Evolutionary conservation across 2,113 vertebrate genomes (phyloP).

Genomic region (Cairina moschata): DNA sequence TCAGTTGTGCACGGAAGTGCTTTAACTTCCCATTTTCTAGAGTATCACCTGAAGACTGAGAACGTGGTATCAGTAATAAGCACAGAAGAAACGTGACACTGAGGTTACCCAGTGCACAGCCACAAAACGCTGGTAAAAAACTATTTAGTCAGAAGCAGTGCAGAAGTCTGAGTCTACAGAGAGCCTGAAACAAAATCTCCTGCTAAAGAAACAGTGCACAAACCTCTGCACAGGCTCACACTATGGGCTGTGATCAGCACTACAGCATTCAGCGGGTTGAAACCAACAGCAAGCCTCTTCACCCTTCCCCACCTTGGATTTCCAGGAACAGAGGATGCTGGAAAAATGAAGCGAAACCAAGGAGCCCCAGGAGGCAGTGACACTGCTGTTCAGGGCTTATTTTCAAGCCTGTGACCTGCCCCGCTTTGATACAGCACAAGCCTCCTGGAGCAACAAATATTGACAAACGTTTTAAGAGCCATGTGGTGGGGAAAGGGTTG

Average conservation of each 20-base stretch:
- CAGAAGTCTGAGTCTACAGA: background rate
- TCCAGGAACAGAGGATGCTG: background rate
- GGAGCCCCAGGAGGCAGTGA: background rate
- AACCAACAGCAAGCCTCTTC: background rate
- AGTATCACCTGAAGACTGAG: background rate
- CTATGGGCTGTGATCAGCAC: background rate
- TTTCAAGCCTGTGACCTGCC: background rate
- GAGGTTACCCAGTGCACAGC: background rate
- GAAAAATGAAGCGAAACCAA: background rate
- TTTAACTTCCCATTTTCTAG: background rate
- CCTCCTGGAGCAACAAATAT: slow-evolving; percentile 12
- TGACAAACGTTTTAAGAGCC: background rate
- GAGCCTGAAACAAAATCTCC: background rate
- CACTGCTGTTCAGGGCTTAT: background rate
- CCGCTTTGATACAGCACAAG: background rate
- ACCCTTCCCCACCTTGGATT: background rate
- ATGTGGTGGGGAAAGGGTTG: background rate
- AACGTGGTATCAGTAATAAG: background rate
- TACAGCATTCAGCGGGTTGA: background rate
- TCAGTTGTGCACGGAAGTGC: background rate
- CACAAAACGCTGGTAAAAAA: background rate
- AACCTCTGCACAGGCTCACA: background rate
- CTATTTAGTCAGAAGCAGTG: background rate
- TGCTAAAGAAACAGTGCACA: background rate
- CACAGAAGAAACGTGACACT: background rate